phyloP scores from a whole-genome alignment of 2,797 vertebrate species.

The Bovichtus variegatus region DNA sequence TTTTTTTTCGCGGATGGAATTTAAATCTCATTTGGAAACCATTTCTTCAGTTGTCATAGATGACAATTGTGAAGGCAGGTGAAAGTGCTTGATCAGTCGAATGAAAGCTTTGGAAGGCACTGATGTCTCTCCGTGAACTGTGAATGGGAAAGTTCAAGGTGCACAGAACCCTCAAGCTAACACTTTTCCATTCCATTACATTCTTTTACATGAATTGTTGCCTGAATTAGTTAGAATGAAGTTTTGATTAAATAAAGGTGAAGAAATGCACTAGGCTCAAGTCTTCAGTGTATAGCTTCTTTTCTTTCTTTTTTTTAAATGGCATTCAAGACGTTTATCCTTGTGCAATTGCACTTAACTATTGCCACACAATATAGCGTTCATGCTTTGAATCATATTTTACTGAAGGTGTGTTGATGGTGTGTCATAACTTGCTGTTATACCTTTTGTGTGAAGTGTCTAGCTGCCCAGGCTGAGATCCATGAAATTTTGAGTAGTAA shows the following conservation, averaged over 20 bases:
- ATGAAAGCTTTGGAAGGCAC: neutral
- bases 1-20: conserved; percentile 10
- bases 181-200: neutral
- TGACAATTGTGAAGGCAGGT: neutral
- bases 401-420: neutral
- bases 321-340: conserved; percentile 11
- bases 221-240: neutral
- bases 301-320: neutral
- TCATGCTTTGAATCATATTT: neutral
- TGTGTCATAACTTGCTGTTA: conserved; percentile 17
- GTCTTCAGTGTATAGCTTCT: neutral
- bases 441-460: conserved; percentile 24
- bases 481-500: conserved; percentile 9
- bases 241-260: conserved; percentile 1
- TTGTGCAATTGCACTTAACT: conserved; percentile 4
- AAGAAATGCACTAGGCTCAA: neutral
- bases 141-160: conserved; percentile 21
- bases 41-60: neutral
- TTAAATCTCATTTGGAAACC: conserved; percentile 25
- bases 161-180: neutral
- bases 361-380: conserved; percentile 48
- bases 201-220: neutral
- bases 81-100: neutral
- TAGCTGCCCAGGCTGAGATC: conserved; percentile 34
- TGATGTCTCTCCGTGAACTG: neutral